Evolutionary conservation across 2,113 vertebrate genomes (phyloP), one percentile per base, ranked within the genome.

Genomic region (Echinops telfairi): DNA sequence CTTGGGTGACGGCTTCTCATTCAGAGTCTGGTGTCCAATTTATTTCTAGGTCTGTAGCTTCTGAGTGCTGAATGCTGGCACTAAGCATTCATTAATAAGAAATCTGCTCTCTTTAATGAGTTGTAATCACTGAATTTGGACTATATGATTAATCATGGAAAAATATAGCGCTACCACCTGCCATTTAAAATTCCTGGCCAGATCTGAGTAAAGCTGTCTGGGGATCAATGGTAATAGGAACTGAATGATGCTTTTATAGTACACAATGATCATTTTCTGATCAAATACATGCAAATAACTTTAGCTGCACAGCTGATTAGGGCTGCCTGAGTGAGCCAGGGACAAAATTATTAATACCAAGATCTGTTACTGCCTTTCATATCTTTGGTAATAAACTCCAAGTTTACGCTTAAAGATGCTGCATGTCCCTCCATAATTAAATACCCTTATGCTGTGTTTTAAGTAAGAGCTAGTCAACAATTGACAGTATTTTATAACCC

Each of bases 51-150:
- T 80, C 88, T 15, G 31, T 0, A 93, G 57, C 71, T 19, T 86
- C 31, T 20, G 4, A 43, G 68, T 43, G 58, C 79, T 10, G 0
- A n/a, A 88, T 1, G n/a, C 40, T 88, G 96, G 91, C 90, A 86
- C 80, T 19, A 71, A 82, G 38, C 0, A 0, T 36, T 90, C 78
- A 73, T 84, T 95, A 93, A 86, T 88, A 76, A 95, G 80, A 93
- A 96, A 95, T 82, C 47, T 83, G 78, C 25, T 96, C 91, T 82
- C 92, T 96, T 93, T 94, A 93, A 96, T 93, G 95, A 75, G 73
- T 81, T 38, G 4, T 89, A 86, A 97, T 97, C 93, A 87, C 86
- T 71, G 89, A 84, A 83, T 97, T 94, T 88, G 76, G 90, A 91
- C 64, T 64, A 22, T n/a, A 40, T 0, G n/a, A 60, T 94, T 71